Conservation (phyloP, 1,140 invertebrate species). For the Drosophila yakuba region DNA sequence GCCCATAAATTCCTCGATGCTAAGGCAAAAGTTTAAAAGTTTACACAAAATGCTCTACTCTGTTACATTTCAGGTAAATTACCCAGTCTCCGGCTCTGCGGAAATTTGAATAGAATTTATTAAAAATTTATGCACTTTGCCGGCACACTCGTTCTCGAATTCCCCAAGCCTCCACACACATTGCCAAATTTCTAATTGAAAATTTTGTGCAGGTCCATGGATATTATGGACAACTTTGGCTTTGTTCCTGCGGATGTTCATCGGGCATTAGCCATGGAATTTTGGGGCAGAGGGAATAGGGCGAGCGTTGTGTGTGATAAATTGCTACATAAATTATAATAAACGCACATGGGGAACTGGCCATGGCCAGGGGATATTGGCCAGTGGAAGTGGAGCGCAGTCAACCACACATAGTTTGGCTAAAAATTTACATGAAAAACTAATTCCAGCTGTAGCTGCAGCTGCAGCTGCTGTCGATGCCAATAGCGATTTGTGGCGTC, state of each 20-base stretch:
- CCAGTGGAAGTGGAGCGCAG: slow-evolving; percentile 5
- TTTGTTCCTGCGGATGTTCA: slow-evolving; percentile 44
- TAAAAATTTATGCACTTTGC: slow-evolving; percentile 65
- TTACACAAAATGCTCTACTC: background rate
- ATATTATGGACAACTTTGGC: slow-evolving; percentile 65
- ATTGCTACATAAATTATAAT: slow-evolving; percentile 82
- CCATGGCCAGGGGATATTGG: slow-evolving; percentile 30
- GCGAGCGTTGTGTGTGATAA: slow-evolving; percentile 58
- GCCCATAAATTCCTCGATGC: background rate
- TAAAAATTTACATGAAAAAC: slow-evolving; percentile 81
- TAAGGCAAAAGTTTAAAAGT: slow-evolving; percentile 3
- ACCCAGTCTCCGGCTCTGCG: slow-evolving; percentile 11
- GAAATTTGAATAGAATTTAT: slow-evolving; percentile 56
- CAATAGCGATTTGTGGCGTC: slow-evolving; percentile 33
- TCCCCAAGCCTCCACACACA: slow-evolving; percentile 48
- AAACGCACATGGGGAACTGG: slow-evolving; percentile 57
- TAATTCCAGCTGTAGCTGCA: slow-evolving; percentile 58
- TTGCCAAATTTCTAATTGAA: slow-evolving; percentile 71
- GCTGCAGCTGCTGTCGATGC: slow-evolving; percentile 29
- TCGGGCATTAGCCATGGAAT: slow-evolving; percentile 58
- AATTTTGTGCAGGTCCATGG: slow-evolving; percentile 63
- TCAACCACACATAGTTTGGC: slow-evolving; percentile 54
- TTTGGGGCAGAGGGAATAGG: background rate
- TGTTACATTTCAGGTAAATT: slow-evolving; percentile 37
- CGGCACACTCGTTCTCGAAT: slow-evolving; percentile 29